Base-by-base conservation (phyloP, 1,140 invertebrate species). In the Nautilus pompilius region DNA sequence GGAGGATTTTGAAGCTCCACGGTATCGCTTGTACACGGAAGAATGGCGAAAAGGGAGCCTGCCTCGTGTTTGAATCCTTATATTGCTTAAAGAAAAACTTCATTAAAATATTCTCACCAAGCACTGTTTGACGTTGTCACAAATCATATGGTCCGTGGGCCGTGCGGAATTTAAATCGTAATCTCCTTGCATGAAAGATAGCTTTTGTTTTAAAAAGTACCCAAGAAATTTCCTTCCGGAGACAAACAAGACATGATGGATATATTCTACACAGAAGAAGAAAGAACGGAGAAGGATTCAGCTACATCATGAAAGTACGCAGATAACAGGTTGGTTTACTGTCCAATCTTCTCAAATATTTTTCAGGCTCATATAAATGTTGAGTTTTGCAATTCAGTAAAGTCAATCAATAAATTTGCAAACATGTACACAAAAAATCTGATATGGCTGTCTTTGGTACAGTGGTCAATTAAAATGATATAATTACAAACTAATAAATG, bases 31-130 rank as follows among this genome's bases (percentile, higher is more conserved):
- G 3, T 82, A 82, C 62, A 66, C 75, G 20, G 61, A 86, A 32
- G 85, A 88, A 72, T 87, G 81, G 77, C 84, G 86, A 72, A 86
- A 86, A 69, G 70, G 83, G 63, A 83, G 85, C 8, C 68, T 86
- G 29, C 83, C 85, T 1, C 86, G 87, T 81, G 77, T 72, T 5
- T 85, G 86, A 68, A 83, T 86, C 61, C 67, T 86, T n/a, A 49
- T 86, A n/a, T 84, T 75, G 77, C 74, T 81, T 26, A 30, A 20
- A 22, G 22, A 63, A 10, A 55, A 58, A 68, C 17, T 34, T 28
- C 62, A 62, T 55, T 5, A 20, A 17, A 5, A 46, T 28, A 15
- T 15, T 33, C 13, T 41, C 58, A 69, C 57, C 63, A 54, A 15
- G 20, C 49, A 24, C 45, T 72, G 20, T 64, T 62, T 33, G n/a